Evolutionary conservation across 2,888 invertebrate species (phyloP), one percentile per base, ranked within the genome.

Genomic region (Drosophila neoperkinsi): DNA sequence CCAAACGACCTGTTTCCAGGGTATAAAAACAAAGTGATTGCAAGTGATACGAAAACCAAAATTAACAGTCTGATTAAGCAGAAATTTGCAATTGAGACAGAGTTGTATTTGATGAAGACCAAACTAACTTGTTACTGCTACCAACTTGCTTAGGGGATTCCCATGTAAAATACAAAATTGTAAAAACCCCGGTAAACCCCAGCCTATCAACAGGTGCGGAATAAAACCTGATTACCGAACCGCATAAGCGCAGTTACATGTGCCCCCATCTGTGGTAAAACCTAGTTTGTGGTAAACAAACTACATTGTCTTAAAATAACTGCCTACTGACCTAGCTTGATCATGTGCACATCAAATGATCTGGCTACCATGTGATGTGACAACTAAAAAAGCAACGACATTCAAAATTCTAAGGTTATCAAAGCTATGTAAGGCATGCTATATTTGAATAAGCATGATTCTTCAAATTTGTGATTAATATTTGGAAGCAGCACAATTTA

Each of bases 281-380:
- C 53, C 16, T 53, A 49, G 55, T 55, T 25, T 25, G 25, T 25
- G 25, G 25, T 25, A 25, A 25, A 38, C 34, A 63, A 33, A 53
- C 30, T 30, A 62, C 25, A 52, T 41, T 30, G 36, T 52, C 58
- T 68, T 70, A 34, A 33, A 33, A 52, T 52, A 66, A 74, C 71
- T 52, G 60, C 38, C 49, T 25, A 60, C 33, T 56, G 63, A 52
- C 34, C 66, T 38, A 41, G 65, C 46, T 62, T 21, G 76, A 70
- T 70, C 79, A 79, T 71, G 79, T 76, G 79, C 50, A 18, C 69
- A 55, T 34, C 56, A 66, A 77, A 65, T 73, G 67, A 78, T 74
- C 78, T 16, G 36, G 5, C 21, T 52, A 61, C 75, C 82, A 75
- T 62, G 70, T 77, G 79, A 71, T 66, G 71, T 38, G 16, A 9